Conservation (phyloP, 2,113 vertebrate species). For the Xenus cinereus region DNA sequence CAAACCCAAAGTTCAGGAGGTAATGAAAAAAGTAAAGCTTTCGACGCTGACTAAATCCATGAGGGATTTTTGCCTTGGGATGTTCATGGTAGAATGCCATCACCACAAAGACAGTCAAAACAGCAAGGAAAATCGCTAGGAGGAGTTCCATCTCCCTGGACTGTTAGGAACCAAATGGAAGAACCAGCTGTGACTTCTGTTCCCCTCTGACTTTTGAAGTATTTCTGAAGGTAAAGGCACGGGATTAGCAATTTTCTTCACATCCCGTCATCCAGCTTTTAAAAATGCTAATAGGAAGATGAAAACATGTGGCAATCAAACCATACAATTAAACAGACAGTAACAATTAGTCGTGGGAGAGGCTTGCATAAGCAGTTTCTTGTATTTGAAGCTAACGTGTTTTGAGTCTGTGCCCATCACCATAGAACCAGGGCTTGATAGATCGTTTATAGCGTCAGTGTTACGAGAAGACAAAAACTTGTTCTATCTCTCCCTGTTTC, state of each 20-base stretch:
- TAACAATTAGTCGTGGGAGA: not conserved
- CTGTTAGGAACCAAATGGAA: not conserved
- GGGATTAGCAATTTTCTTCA: not conserved
- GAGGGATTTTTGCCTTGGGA: conserved; percentile 26
- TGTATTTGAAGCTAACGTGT: not conserved
- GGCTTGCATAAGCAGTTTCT: not conserved
- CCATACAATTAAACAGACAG: not conserved
- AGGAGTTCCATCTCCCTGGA: conserved; percentile 5
- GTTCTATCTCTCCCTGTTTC: not conserved
- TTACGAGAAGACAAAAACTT: not conserved
- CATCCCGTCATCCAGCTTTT: not conserved
- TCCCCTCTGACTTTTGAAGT: not conserved
- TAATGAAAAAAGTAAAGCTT: conserved; percentile 2
- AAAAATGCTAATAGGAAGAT: not conserved
- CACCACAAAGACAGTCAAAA: not conserved
- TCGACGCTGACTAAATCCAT: not conserved
- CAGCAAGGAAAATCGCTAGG: not conserved
- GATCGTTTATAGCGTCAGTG: not conserved
- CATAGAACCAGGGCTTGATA: not conserved
- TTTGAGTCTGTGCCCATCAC: not conserved
- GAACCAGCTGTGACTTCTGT: not conserved
- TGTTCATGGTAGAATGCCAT: conserved; percentile 27
- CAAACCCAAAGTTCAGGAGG: not conserved
- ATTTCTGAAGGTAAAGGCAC: not conserved
- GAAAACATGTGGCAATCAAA: not conserved